These are phyloP conservation scores for Andrena trimmerana DNA, from an alignment of 2,888 invertebrate species.

Conservation along the genomic window DNA sequence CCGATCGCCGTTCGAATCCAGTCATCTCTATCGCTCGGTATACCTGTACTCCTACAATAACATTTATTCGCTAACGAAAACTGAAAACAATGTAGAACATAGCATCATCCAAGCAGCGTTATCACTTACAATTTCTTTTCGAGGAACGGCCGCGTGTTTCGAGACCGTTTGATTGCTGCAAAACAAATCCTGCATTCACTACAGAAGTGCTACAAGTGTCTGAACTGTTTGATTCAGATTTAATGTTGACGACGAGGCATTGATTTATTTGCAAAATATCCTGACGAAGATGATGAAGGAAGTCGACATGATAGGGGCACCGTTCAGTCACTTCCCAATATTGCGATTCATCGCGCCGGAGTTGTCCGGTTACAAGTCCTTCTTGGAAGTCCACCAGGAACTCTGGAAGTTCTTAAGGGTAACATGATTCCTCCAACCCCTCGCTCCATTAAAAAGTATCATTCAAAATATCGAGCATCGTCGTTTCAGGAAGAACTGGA, in stretches of 20 bases:
- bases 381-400: constrained; percentile 89
- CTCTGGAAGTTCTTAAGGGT: constrained; percentile 86
- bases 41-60: no score
- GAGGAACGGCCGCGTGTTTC: no score
- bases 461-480: not conserved
- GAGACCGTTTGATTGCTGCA: no score
- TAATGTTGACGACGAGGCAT: constrained; percentile 88
- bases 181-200: no score
- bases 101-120: not conserved
- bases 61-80: no score
- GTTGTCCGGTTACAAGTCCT: constrained; percentile 91
- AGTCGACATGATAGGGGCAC: constrained; percentile 93
- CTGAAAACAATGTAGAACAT: no score
- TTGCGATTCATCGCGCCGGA: constrained; percentile 90
- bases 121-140: no score
- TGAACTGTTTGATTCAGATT: constrained; percentile 40
- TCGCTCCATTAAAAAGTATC: no score
- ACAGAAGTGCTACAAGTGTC: not conserved
- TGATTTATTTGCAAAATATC: constrained; percentile 89
- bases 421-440: not conserved
- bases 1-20: no score
- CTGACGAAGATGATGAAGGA: constrained; percentile 90
- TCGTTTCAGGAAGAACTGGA: constrained; percentile 88
- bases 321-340: constrained; percentile 93
- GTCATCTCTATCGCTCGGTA: no score